A percentile compares a stretch with the other conserved stretches of the same genome.
These are phyloP conservation scores for Exephanes ischioxanthus DNA, from an alignment of 2,888 invertebrate species.

Conservation along the genomic window DNA sequence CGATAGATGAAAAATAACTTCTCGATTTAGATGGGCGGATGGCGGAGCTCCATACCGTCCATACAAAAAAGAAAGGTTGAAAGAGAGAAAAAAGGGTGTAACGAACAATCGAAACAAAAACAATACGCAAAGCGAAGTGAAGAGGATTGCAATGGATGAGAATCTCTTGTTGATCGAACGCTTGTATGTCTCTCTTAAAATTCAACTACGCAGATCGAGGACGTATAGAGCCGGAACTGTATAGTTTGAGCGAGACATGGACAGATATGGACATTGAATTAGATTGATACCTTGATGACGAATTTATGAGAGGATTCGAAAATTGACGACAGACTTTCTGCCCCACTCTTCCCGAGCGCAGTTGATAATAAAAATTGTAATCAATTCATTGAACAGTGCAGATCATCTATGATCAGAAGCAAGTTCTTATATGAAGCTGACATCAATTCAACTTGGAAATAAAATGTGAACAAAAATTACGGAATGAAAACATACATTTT, in stretches of 20 bases:
- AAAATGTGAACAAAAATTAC: constrained; percentile 1
- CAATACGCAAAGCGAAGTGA: constrained; percentile 3
- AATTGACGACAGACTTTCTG: too few relatives aligned
- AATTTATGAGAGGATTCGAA: constrained; percentile 12
- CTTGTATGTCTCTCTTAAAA: constrained; percentile 33
- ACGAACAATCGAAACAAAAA: constrained; percentile 21
- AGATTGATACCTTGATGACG: constrained; percentile 41
- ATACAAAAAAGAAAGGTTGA: constrained; percentile 42
- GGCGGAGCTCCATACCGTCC: constrained; percentile 42
- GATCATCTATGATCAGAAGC: too few relatives aligned
- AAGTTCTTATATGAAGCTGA: too few relatives aligned
- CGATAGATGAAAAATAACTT: constrained; percentile 47
- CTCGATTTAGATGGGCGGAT: constrained; percentile 58
- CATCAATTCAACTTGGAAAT: background rate
- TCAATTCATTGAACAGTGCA: background rate
- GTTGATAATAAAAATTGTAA: constrained; percentile 26
- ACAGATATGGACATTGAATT: constrained; percentile 3
- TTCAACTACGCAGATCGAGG: constrained; percentile 26
- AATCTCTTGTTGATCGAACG: constrained; percentile 47
- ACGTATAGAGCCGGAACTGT: background rate
- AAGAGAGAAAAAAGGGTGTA: constrained; percentile 13
- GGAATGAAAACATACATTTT: background rate
- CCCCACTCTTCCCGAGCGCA: too few relatives aligned
- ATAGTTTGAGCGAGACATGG: background rate
- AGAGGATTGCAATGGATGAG: constrained; percentile 23